A percentile compares a stretch with the other conserved stretches of the same genome.
These are phyloP conservation scores for Nansenia antarctica DNA, from an alignment of 2,113 vertebrate genomes.

Conservation along the genomic window DNA sequence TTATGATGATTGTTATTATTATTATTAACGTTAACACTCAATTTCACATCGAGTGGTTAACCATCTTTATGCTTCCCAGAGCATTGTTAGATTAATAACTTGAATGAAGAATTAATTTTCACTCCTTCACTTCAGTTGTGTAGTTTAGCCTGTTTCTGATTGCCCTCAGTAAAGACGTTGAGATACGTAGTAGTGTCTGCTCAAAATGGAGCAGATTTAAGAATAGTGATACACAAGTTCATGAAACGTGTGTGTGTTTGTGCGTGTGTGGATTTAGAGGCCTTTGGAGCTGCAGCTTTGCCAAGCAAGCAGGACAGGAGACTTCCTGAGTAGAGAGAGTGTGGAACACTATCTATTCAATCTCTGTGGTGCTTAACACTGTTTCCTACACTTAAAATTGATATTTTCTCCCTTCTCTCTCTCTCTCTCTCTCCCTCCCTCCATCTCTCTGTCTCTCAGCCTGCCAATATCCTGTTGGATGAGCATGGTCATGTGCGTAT, in stretches of 20 bases:
- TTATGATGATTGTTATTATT: no score
- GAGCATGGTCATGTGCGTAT: constrained; percentile 94
- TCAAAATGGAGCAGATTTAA: constrained; percentile 44
- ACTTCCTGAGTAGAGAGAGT: constrained; percentile 1
- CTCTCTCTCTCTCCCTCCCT: background rate
- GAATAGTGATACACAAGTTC: constrained; percentile 44
- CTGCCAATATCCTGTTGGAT: constrained; percentile 95
- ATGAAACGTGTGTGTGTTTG: background rate
- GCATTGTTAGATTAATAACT: no score
- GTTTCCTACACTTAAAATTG: constrained; percentile 16
- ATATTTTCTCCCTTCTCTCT: background rate
- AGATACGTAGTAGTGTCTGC: constrained; percentile 28
- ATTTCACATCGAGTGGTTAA: no score
- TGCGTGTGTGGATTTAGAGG: no score
- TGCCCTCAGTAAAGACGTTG: constrained; percentile 51
- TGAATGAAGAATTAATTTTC: no score
- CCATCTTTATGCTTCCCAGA: no score
- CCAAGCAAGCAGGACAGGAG: constrained; percentile 49
- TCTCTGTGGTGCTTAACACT: constrained; percentile 28
- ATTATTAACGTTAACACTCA: no score
- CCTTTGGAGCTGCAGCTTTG: constrained; percentile 1
- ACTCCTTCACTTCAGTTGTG: constrained; percentile 40
- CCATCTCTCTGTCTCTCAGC: constrained; percentile 69
- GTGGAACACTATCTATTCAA: background rate
- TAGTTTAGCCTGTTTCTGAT: constrained; percentile 52